These are phyloP conservation scores for Cataglyphis livida DNA, from an alignment of 2,888 invertebrate species.

Conservation along the genomic window DNA sequence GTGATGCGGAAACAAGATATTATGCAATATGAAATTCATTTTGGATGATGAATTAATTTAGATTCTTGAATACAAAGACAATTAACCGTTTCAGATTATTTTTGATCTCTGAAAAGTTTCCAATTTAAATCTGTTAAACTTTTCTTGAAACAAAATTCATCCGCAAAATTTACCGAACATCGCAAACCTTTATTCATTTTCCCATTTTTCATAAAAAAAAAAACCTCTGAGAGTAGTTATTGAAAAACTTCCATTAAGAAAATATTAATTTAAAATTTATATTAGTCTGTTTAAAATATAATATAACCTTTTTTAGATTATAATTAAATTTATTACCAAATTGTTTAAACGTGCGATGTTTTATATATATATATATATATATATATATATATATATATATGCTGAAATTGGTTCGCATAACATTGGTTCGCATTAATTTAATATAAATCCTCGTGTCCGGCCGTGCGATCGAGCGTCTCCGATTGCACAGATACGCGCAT, in stretches of 20 bases:
- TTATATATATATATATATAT: not conserved
- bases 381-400: not conserved
- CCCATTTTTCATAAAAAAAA: not conserved
- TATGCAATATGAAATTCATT: not conserved
- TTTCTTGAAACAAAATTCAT: conserved; percentile 1
- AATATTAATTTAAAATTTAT: not conserved
- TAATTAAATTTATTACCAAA: conserved; percentile 7
- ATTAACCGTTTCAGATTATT: not conserved
- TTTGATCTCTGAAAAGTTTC: not conserved
- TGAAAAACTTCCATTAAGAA: not conserved
- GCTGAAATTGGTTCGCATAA: conserved; percentile 13
- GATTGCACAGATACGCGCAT: conserved; percentile 31
- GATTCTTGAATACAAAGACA: not conserved
- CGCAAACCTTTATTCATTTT: not conserved
- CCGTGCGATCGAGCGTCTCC: conserved; percentile 14
- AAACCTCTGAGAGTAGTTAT: not conserved
- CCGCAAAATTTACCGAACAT: not conserved
- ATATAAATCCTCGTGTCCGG: conserved; percentile 34
- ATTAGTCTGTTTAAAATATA: not conserved
- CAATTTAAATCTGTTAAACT: not conserved
- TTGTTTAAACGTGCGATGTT: not conserved
- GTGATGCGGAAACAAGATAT: not conserved
- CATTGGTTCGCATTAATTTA: conserved; percentile 24
- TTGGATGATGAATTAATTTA: not conserved
- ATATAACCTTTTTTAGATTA: not conserved